Evolutionary conservation across 2,113 vertebrate genomes (phyloP).

Genomic region (Zosterops hypoxanthus): DNA sequence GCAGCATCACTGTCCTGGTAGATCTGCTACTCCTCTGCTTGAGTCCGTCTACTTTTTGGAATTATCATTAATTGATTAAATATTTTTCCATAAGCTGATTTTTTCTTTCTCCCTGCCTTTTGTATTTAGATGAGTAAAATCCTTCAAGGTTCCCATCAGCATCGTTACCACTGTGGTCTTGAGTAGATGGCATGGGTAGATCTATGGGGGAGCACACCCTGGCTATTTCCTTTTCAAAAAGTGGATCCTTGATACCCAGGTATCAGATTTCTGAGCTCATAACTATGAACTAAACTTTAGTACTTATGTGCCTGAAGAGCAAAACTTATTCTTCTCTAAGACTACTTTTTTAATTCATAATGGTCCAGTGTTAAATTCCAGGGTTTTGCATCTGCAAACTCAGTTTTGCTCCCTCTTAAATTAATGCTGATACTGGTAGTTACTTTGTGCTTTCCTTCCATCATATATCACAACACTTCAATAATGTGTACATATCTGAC

Average conservation of each 20-base stretch:
- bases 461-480: slow-evolving; percentile 12
- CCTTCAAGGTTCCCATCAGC: background rate
- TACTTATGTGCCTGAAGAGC: background rate
- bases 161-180: accelerated
- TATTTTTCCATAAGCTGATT: background rate
- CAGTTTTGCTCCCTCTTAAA: background rate
- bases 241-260: background rate
- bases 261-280: background rate
- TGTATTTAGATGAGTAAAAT: background rate
- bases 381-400: background rate
- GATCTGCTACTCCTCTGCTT: background rate
- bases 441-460: background rate
- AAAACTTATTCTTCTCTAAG: background rate
- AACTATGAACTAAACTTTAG: background rate
- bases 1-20: background rate
- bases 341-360: background rate
- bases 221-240: background rate
- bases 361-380: background rate
- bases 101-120: background rate
- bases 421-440: background rate
- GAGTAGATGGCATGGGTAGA: background rate
- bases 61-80: background rate
- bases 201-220: background rate
- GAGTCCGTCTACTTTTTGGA: background rate
- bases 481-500: background rate